phyloP scores from a whole-genome alignment of 2,113 vertebrate species.

The Monarcha castaneiventris region DNA sequence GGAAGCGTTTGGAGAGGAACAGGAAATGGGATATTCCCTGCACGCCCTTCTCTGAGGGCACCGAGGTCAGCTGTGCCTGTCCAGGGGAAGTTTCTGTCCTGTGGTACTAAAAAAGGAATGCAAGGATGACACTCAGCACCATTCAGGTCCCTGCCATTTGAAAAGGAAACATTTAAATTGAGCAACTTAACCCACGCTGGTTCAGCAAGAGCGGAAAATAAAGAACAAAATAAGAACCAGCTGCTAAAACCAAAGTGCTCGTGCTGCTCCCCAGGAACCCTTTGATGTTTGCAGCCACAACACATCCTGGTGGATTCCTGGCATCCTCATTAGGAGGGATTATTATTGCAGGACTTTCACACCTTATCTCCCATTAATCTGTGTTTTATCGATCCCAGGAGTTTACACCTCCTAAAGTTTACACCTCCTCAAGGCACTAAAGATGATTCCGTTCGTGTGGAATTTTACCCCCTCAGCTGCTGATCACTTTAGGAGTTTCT shows the following conservation, averaged over 20 bases:
- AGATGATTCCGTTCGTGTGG: background rate
- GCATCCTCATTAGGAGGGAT: background rate
- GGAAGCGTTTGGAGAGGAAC: background rate
- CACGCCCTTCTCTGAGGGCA: background rate
- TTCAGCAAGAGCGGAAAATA: background rate
- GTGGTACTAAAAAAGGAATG: background rate
- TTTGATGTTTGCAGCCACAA: background rate
- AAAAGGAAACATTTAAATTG: background rate
- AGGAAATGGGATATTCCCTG: background rate
- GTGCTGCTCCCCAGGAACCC: background rate
- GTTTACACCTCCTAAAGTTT: background rate
- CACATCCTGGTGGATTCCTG: background rate
- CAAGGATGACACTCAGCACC: background rate
- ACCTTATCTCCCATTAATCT: background rate
- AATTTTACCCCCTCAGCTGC: background rate
- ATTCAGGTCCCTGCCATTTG: background rate
- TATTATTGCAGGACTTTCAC: background rate
- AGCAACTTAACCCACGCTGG: rapidly evolving
- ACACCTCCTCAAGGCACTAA: background rate
- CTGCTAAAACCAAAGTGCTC: background rate
- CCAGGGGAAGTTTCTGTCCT: background rate
- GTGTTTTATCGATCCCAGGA: background rate
- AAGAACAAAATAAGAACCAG: background rate
- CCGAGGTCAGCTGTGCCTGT: rapidly evolving
- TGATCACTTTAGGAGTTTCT: background rate